Evolutionary conservation across 1,140 invertebrate genomes (phyloP).

Genomic region (Drosophila quadrilineata): DNA sequence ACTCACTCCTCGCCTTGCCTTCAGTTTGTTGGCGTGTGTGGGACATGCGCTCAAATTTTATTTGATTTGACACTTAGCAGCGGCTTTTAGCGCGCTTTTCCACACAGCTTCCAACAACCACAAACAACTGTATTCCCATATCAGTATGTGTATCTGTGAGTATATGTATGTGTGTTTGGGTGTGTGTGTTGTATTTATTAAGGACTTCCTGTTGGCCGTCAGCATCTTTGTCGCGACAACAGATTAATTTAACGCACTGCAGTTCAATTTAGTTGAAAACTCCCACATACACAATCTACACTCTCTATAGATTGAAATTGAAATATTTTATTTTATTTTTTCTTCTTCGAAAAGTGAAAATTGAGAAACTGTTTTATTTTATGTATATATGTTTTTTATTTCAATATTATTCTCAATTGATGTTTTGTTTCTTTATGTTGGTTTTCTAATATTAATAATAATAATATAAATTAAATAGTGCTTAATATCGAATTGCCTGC

Average conservation of each 20-base stretch:
- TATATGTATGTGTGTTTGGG: neutral
- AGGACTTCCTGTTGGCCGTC: constrained; percentile 71
- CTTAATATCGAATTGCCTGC: constrained; percentile 62
- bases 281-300: too few relatives aligned
- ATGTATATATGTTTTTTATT: constrained; percentile 48
- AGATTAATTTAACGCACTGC: constrained; percentile 74
- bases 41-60: constrained; percentile 67
- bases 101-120: neutral
- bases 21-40: constrained; percentile 48
- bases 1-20: neutral
- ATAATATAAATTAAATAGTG: constrained; percentile 74
- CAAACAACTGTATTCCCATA: too few relatives aligned
- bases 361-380: constrained; percentile 7
- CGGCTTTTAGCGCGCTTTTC: constrained; percentile 47
- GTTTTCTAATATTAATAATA: constrained; percentile 47
- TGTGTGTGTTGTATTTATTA: constrained; percentile 54
- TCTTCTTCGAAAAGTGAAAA: neutral
- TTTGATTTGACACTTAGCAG: constrained; percentile 72
- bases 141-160: neutral
- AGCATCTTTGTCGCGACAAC: constrained; percentile 74
- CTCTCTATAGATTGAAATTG: neutral
- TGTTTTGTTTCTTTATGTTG: too few relatives aligned
- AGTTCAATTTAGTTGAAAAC: constrained; percentile 65
- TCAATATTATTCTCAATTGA: constrained; percentile 59
- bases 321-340: too few relatives aligned